Evolutionary conservation across 1,140 invertebrate genomes (phyloP).

Genomic region (Calycopis cecrops): DNA sequence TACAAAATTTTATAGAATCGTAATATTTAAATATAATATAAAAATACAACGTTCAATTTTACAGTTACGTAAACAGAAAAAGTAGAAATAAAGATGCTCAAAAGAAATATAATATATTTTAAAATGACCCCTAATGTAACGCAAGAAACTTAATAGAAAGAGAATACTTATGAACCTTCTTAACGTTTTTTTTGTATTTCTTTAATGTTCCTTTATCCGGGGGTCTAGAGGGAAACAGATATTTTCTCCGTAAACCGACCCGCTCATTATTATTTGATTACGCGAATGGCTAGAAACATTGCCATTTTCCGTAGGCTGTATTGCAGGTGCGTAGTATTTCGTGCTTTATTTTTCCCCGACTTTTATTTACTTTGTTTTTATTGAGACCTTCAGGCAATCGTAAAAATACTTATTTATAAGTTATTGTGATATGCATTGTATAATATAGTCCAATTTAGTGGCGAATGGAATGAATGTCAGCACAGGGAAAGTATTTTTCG

Average conservation of each 20-base stretch:
- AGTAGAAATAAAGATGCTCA: too few relatives aligned
- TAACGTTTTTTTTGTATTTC: not conserved
- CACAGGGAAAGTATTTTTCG: too few relatives aligned
- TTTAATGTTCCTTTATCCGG: constrained; percentile 9
- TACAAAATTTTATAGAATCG: constrained; percentile 21
- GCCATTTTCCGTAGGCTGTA: constrained; percentile 11
- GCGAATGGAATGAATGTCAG: too few relatives aligned
- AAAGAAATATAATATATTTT: not conserved
- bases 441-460: too few relatives aligned
- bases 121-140: not conserved
- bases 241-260: constrained; percentile 13
- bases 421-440: too few relatives aligned
- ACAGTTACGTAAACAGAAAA: too few relatives aligned
- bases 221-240: constrained; percentile 1
- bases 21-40: too few relatives aligned
- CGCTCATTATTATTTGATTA: constrained; percentile 24
- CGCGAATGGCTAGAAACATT: constrained; percentile 16
- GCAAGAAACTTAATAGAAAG: constrained; percentile 2
- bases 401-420: too few relatives aligned
- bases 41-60: too few relatives aligned
- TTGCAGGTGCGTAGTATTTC: constrained; percentile 10
- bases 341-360: not conserved
- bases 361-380: not conserved
- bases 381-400: too few relatives aligned
- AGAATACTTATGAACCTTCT: not conserved